A percentile compares a stretch with the other conserved stretches of the same genome.
phyloP scores from a whole-genome alignment of 2,888 invertebrate species.

The Ptychoptera albimana region DNA sequence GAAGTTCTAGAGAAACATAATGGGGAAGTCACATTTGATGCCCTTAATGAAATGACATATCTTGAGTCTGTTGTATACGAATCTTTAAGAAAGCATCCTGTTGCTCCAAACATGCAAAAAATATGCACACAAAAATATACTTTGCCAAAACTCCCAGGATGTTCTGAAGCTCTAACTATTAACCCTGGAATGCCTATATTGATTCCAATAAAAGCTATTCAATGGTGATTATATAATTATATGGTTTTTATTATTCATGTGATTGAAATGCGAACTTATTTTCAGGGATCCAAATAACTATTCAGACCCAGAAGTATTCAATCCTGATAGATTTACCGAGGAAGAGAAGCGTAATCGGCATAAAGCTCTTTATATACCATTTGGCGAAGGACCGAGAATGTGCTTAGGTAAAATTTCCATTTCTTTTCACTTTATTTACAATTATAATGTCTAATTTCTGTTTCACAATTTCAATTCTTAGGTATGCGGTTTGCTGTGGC shows the following conservation, averaged over 20 bases:
- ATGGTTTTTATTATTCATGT: neutral
- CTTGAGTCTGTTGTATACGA: slow-evolving; percentile 34
- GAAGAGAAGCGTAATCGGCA: slow-evolving; percentile 16
- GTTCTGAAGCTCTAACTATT: slow-evolving; percentile 12
- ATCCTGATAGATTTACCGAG: slow-evolving; percentile 26
- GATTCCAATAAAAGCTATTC: slow-evolving; percentile 22
- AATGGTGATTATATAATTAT: slow-evolving; percentile 12
- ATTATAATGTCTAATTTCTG: no score
- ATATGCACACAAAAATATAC: slow-evolving; percentile 9
- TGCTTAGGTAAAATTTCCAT: slow-evolving; percentile 12
- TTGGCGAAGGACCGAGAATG: slow-evolving; percentile 21
- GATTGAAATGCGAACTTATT: neutral
- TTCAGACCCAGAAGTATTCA: slow-evolving; percentile 26
- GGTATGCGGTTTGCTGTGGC: slow-evolving; percentile 15
- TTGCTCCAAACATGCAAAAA: slow-evolving; percentile 11
- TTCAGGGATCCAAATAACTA: slow-evolving; percentile 21
- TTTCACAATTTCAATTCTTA: no score
- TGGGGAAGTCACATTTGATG: slow-evolving; percentile 36
- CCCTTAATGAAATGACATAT: slow-evolving; percentile 38
- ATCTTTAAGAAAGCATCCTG: slow-evolving; percentile 16
- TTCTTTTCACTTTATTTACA: no score
- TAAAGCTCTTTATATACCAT: slow-evolving; percentile 18
- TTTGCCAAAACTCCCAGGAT: slow-evolving; percentile 1
- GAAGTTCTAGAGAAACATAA: slow-evolving; percentile 28
- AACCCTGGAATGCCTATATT: slow-evolving; percentile 19